Conservation (phyloP, 2,797 vertebrate genomes). For the Hoplostethus mediterraneus region DNA sequence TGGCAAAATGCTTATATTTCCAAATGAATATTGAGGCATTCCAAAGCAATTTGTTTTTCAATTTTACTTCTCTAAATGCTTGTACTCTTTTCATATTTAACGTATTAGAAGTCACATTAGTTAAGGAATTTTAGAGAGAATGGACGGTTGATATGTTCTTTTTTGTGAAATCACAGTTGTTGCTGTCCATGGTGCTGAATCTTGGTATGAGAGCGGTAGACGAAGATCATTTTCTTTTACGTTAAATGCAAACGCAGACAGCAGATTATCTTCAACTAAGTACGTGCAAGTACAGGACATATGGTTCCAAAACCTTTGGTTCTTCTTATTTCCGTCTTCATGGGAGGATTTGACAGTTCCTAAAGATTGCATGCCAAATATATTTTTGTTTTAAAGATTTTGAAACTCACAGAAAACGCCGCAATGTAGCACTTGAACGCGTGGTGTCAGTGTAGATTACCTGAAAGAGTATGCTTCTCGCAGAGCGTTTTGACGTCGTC, state of each 20-base stretch:
- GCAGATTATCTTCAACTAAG: not conserved
- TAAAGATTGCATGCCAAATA: not conserved
- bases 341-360: not conserved
- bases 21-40: too few relatives aligned
- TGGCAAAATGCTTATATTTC: too few relatives aligned
- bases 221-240: too few relatives aligned
- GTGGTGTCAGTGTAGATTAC: conserved; percentile 41
- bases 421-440: conserved; percentile 23
- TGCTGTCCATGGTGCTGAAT: too few relatives aligned
- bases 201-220: too few relatives aligned
- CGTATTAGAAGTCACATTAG: too few relatives aligned
- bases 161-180: conserved; percentile 10
- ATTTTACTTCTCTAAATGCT: too few relatives aligned
- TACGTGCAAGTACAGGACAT: not conserved
- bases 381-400: not conserved
- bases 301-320: not conserved
- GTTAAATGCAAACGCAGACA: too few relatives aligned
- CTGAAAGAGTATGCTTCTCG: conserved; percentile 6
- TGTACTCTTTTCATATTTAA: too few relatives aligned
- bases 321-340: not conserved
- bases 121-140: too few relatives aligned
- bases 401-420: not conserved
- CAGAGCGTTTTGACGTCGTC: not conserved
- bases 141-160: too few relatives aligned
- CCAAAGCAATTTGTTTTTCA: too few relatives aligned